Percentiles rank a stretch among this genome's conserved stretches.
Conservation (phyloP, 2,888 invertebrate genomes). For the Slavum lentiscoides region DNA sequence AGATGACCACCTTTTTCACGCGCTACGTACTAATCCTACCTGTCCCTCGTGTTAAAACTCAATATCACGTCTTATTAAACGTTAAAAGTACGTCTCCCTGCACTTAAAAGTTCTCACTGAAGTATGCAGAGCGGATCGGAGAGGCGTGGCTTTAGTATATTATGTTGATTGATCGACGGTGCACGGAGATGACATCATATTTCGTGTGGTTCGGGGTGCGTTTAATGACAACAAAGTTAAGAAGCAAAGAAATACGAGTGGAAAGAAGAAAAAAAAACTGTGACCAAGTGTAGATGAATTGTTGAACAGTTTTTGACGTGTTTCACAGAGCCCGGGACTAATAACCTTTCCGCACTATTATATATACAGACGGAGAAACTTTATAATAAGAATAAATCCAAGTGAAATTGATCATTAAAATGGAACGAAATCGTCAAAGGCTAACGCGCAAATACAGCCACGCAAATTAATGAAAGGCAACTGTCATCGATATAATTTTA, state of each 20-base stretch:
- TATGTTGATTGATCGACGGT: conserved; percentile 50
- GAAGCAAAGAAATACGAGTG: conserved; percentile 31
- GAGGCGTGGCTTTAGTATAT: conserved; percentile 23
- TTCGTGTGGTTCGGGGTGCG: conserved; percentile 1
- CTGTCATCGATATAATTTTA: too few species aligned
- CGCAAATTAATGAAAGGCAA: too few species aligned
- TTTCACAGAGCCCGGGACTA: neutral
- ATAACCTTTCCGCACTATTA: neutral
- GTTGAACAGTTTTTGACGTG: conserved; percentile 51
- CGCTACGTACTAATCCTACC: conserved; percentile 21
- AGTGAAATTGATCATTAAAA: too few species aligned
- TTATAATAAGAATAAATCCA: neutral
- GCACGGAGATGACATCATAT: conserved; percentile 48
- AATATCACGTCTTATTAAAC: conserved; percentile 49
- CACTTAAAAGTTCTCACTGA: conserved; percentile 8
- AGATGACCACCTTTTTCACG: conserved; percentile 22
- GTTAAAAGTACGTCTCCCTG: conserved; percentile 28
- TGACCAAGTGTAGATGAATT: conserved; percentile 28
- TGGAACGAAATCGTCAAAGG: too few species aligned
- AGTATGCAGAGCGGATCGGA: neutral
- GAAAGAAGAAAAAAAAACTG: conserved; percentile 4
- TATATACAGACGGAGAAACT: neutral
- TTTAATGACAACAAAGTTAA: conserved; percentile 43
- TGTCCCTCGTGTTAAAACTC: conserved; percentile 14
- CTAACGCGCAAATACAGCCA: too few species aligned